Evolutionary conservation across 1,140 invertebrate genomes (phyloP).

Genomic region (Drosophila tani): DNA sequence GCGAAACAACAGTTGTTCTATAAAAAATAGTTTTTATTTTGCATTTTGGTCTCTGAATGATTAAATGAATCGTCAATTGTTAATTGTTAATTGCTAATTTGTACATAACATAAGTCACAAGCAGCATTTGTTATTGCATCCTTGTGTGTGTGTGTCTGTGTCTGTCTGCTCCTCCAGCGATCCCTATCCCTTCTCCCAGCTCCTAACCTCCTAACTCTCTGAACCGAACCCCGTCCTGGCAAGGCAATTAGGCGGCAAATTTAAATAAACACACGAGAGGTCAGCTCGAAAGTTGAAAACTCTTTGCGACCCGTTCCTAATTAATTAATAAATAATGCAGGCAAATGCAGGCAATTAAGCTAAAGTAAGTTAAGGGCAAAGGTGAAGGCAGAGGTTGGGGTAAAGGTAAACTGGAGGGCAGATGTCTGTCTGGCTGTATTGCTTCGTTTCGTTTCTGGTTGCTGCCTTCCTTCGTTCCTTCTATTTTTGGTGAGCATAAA

Average conservation of each 20-base stretch:
- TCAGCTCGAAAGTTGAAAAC: slow-evolving; percentile 1
- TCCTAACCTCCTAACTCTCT: background rate
- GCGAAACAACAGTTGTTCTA: slow-evolving; percentile 30
- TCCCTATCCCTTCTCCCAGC: background rate
- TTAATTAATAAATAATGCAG: slow-evolving; percentile 50
- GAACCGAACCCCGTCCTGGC: background rate
- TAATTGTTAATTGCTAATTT: slow-evolving; percentile 78
- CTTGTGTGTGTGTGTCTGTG: slow-evolving; percentile 30
- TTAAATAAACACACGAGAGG: slow-evolving; percentile 19
- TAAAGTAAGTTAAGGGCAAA: slow-evolving; percentile 26
- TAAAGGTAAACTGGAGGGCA: slow-evolving; percentile 11
- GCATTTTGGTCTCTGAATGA: slow-evolving; percentile 67
- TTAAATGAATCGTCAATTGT: slow-evolving; percentile 69
- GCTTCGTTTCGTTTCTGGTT: slow-evolving; percentile 22
- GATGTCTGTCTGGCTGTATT: slow-evolving; percentile 23
- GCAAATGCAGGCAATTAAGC: slow-evolving; percentile 47
- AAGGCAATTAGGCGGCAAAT: slow-evolving; percentile 26
- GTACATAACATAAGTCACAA: slow-evolving; percentile 82
- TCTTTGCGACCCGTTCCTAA: slow-evolving; percentile 14
- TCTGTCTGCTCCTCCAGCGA: background rate
- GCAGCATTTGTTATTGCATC: slow-evolving; percentile 76
- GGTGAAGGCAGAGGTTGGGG: slow-evolving; percentile 5
- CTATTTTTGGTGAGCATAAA: slow-evolving; percentile 56
- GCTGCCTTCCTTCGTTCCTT: slow-evolving; percentile 4
- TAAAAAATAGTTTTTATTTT: slow-evolving; percentile 67